phyloP scores from a whole-genome alignment of 1,140 invertebrate species.

The Aculops lycopersici region DNA sequence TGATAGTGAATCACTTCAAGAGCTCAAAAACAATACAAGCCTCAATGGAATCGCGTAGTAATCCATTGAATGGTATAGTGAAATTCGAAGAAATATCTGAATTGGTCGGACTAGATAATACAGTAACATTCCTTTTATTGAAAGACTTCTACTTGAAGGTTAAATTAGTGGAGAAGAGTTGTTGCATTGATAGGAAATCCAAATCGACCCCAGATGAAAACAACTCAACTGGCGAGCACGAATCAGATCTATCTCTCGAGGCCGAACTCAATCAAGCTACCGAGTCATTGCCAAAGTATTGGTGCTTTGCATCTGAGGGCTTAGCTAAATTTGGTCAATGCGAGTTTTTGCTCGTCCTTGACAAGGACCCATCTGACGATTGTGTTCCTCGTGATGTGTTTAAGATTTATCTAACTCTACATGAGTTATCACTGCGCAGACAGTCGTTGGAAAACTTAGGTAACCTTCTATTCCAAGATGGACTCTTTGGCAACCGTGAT shows the following conservation, averaged over 20 bases:
- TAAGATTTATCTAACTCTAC: constrained; percentile 12
- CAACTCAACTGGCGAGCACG: background rate
- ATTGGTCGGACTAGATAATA: constrained; percentile 15
- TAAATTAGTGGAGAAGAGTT: constrained; percentile 40
- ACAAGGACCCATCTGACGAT: constrained; percentile 31
- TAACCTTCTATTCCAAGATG: constrained; percentile 24
- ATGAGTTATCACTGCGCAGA: constrained; percentile 18
- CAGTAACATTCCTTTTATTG: constrained; percentile 42
- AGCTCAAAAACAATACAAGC: background rate
- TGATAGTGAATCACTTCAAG: too few relatives aligned
- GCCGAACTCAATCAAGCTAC: too few relatives aligned
- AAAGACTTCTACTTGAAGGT: constrained; percentile 39
- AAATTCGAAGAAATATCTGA: background rate
- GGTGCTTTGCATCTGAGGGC: constrained; percentile 44
- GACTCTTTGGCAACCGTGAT: constrained; percentile 38
- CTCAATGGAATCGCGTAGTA: background rate
- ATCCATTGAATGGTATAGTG: too few relatives aligned
- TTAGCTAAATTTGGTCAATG: constrained; percentile 49
- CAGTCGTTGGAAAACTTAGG: constrained; percentile 34
- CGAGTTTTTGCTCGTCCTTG: constrained; percentile 44
- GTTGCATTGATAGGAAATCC: background rate
- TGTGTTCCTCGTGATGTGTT: constrained; percentile 41
- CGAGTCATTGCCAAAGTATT: constrained; percentile 27
- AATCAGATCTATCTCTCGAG: too few relatives aligned
- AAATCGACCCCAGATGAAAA: background rate